Percentiles rank a stretch among this genome's conserved stretches.
These are phyloP conservation scores for Chrysogorgia sp. DNA, from an alignment of 92 coral and sea anemone species.

Conservation along the genomic window DNA sequence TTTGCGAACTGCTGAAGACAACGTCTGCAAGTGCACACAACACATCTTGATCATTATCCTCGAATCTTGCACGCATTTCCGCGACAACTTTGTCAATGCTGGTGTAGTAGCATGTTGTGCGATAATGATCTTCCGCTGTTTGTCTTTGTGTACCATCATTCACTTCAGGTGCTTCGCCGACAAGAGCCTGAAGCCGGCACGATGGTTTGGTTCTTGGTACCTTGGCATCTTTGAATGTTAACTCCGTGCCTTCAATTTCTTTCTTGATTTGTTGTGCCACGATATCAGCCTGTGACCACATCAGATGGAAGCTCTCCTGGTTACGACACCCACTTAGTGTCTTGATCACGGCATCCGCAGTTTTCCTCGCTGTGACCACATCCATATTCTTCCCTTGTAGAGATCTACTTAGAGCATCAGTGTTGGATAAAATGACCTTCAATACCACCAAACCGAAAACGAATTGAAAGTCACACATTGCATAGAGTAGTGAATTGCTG, in stretches of 20 bases:
- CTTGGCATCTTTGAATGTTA: slow-evolving; percentile 44
- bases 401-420: slow-evolving; percentile 37
- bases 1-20: no score
- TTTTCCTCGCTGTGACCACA: slow-evolving; percentile 42
- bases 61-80: no score
- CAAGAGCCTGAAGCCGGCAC: slow-evolving; percentile 41
- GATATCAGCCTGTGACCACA: slow-evolving; percentile 12
- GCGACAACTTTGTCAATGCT: no score
- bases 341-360: slow-evolving; percentile 31
- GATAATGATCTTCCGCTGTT: no score
- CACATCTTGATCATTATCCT: no score
- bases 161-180: slow-evolving; percentile 34
- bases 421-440: slow-evolving; percentile 44
- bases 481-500: slow-evolving; percentile 45
- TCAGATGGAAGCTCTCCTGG: no score
- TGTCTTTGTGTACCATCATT: no score
- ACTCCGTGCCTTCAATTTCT: slow-evolving; percentile 22
- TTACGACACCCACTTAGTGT: slow-evolving; percentile 22
- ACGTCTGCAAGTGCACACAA: no score
- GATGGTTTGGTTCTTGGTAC: slow-evolving; percentile 43
- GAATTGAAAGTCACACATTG: slow-evolving; percentile 48
- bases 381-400: slow-evolving; percentile 54
- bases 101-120: no score
- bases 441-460: slow-evolving; percentile 47
- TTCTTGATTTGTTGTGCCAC: slow-evolving; percentile 43